Evolutionary conservation across 2,797 vertebrate genomes (phyloP), one percentile per base, ranked within the genome.

Genomic region (Oryzias sinensis): DNA sequence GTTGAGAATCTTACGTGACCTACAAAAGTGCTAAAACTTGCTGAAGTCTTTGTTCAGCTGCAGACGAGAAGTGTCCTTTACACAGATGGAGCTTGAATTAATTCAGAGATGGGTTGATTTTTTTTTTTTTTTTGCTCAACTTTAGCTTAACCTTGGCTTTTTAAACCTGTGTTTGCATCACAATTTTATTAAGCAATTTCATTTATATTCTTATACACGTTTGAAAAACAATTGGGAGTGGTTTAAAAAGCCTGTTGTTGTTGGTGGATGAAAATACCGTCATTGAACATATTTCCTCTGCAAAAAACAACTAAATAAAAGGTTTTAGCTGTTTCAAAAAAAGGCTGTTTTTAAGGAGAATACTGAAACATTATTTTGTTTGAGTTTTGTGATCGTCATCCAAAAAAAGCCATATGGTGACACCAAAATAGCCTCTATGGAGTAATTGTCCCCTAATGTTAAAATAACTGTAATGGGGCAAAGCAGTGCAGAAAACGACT

Each of bases 231-330:
- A 37, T 13, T 37, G 33, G 33, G 33, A 11, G 9, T 37, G 33
- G 33, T 37, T 37, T 27, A 2, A 11, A 37, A 37, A 3, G 11
- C 9, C 33, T 37, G 33, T 37, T 11, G 9, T 37, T 11, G 80
- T 79, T 24, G 1, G 68, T 74, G 65, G 80, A 86, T 81, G 81
- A 83, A 83, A 84, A 72, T 69, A 61, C 8, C 62, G 60, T 54
- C 43, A 69, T 68, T 71, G 65, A 87, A 74, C 50, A 67, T 70
- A 81, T 84, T 83, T 74, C 78, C 82, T 74, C 76, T 86, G 65
- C 54, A 75, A 79, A 2, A 1, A 14, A 14, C 20, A 2, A 13
- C n/a, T 47, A 46, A 20, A 20, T 46, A 37, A 37, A 37, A 51
- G 0, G 5, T 3, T 18, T 17, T 20, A 13, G 5, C 16, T 13